Base-by-base conservation (phyloP, 2,888 invertebrate species). In the Biston betularia region DNA sequence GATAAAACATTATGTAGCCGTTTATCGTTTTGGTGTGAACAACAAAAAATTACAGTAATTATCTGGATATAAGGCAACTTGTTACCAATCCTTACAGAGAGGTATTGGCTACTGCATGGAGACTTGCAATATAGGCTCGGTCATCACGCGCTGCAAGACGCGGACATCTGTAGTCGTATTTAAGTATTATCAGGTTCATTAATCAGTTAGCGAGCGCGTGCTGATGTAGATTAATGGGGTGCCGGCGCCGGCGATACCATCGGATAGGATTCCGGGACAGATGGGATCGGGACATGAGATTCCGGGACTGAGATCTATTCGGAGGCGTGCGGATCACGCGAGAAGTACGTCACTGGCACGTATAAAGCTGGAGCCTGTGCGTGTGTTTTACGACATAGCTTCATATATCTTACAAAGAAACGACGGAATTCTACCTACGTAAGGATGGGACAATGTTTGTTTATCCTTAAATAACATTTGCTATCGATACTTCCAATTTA, bases 151-250 rank as follows among this genome's bases (percentile, higher is more conserved):
- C 59, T 35, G 59, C 60, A 78, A 86, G 82, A 79, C 85, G 84
- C 79, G 82, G 86, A 88, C 90, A 89, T 88, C 88, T 89, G 88
- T 87, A 89, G 88, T 87, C 86, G 91, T 92, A 90, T 89, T 90
- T 89, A 90, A 89, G 81, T 86, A 86, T 90, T 92, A 93, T 93
- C 93, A 86, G 81, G 85, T 90, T 92, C 92, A 91, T 92, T 92
- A 89, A 93, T 92, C 93, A 88, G 86, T 82, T 86, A 83, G 88
- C 80, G 80, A 84, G 87, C 90, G 88, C 89, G 92, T 90, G 92
- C 88, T 90, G 93, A 93, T 93, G 92, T 89, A 90, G 92, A 93
- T 92, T 89, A 92, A 92, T 92, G 89, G 86, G 87, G 90, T 89
- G 90, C 88, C 89, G 85, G 84, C 85, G 87, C 81, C 82, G 79